These are phyloP conservation scores for Theodoxus fluviatilis DNA, from an alignment of 2,888 invertebrate genomes.

Conservation along the genomic window DNA sequence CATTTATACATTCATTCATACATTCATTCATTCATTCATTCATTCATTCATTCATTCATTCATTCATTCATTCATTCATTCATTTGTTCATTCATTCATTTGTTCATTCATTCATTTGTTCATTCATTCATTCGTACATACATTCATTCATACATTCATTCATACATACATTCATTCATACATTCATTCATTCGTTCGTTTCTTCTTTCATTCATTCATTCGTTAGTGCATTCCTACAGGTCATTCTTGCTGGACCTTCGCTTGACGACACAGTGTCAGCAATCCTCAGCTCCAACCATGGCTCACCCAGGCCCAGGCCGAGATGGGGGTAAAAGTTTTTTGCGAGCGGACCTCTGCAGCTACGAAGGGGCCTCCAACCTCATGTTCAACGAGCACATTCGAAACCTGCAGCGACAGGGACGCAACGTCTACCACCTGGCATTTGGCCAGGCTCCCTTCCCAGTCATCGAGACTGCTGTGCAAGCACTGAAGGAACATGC, in stretches of 20 bases:
- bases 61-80: too few relatives aligned
- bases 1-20: too few relatives aligned
- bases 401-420: constrained; percentile 48
- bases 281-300: too few relatives aligned
- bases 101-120: too few relatives aligned
- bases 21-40: too few relatives aligned
- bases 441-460: constrained; percentile 65
- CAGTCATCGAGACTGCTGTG: constrained; percentile 54
- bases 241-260: too few relatives aligned
- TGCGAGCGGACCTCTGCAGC: constrained; percentile 38
- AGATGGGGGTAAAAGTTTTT: neutral
- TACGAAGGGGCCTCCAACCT: constrained; percentile 53
- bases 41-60: too few relatives aligned
- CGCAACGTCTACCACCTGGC: constrained; percentile 58
- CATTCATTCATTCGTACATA: too few relatives aligned
- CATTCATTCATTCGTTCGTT: neutral
- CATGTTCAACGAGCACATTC: constrained; percentile 51
- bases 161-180: too few relatives aligned
- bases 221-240: neutral
- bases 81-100: too few relatives aligned
- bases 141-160: too few relatives aligned
- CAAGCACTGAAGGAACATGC: constrained; percentile 54
- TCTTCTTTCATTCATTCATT: neutral
- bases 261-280: too few relatives aligned
- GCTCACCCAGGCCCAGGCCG: neutral